phyloP scores from a whole-genome alignment of 2,888 invertebrate genomes.

The Archaeoteleia sp. region DNA sequence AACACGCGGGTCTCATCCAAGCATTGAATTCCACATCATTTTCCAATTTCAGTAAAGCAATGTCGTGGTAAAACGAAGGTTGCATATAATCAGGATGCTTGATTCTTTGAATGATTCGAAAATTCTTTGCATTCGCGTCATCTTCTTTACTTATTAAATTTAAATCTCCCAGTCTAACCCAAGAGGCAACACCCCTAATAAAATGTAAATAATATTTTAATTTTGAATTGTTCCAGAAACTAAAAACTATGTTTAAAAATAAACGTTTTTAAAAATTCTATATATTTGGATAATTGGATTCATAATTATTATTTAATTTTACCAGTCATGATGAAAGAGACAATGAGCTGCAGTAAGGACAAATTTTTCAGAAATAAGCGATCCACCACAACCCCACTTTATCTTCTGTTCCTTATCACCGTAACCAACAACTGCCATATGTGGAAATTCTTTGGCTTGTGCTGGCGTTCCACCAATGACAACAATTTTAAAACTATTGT shows the following conservation, averaged over 20 bases:
- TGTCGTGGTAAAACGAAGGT: conserved; percentile 76
- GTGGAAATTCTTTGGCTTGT: conserved; percentile 67
- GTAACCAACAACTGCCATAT: conserved; percentile 69
- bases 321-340: conserved; percentile 45
- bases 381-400: conserved; percentile 79
- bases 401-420: conserved; percentile 53
- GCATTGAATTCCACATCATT: conserved; percentile 69
- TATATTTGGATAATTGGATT: neutral
- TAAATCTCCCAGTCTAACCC: conserved; percentile 75
- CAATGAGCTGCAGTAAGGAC: conserved; percentile 83
- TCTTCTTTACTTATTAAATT: conserved; percentile 71
- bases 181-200: conserved; percentile 31
- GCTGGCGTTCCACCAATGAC: conserved; percentile 67
- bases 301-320: conserved; percentile 1
- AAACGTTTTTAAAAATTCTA: neutral
- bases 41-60: conserved; percentile 75
- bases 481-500: too few relatives aligned
- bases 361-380: conserved; percentile 79
- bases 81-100: conserved; percentile 74
- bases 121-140: conserved; percentile 69
- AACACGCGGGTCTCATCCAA: conserved; percentile 68
- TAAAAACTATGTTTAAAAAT: neutral
- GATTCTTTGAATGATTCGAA: conserved; percentile 65
- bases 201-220: neutral
- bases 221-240: conserved; percentile 28